A percentile compares a stretch with the other conserved stretches of the same genome.
These are phyloP conservation scores for Acestrorhynchus altus DNA, from an alignment of 2,797 vertebrate genomes.

Conservation along the genomic window DNA sequence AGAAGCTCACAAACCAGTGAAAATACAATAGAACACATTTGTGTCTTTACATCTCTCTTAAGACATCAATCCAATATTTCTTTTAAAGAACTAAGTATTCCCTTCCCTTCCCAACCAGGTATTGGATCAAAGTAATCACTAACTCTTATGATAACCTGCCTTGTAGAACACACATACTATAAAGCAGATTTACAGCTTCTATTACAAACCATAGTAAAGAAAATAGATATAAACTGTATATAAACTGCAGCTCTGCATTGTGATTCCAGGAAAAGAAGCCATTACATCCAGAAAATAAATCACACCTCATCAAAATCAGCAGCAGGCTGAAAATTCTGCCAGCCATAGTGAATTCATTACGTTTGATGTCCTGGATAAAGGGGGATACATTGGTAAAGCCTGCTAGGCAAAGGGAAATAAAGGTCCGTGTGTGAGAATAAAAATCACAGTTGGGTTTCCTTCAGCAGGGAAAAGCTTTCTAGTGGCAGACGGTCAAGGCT, in stretches of 20 bases:
- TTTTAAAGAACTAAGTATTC: no score
- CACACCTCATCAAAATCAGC: background rate
- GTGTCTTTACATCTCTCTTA: no score
- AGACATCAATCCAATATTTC: no score
- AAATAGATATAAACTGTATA: background rate
- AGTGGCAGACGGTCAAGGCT: constrained; percentile 44
- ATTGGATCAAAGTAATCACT: background rate
- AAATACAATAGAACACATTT: no score
- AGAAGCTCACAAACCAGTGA: no score
- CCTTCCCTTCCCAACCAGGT: background rate
- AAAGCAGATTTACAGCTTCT: constrained; percentile 3
- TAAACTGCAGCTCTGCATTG: constrained; percentile 6
- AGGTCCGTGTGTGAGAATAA: constrained; percentile 26
- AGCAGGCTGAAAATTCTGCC: background rate
- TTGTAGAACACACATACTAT: background rate
- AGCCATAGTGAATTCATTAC: background rate
- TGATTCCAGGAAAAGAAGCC: constrained; percentile 20
- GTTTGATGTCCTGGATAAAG: background rate
- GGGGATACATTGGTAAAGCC: constrained; percentile 17
- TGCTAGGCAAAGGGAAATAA: background rate
- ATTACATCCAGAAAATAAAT: background rate
- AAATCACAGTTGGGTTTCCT: constrained; percentile 40
- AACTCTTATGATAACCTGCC: background rate
- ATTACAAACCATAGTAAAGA: background rate
- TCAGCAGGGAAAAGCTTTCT: constrained; percentile 22